Conservation (phyloP, 2,113 vertebrate species). For the Mesitornis unicolor region DNA sequence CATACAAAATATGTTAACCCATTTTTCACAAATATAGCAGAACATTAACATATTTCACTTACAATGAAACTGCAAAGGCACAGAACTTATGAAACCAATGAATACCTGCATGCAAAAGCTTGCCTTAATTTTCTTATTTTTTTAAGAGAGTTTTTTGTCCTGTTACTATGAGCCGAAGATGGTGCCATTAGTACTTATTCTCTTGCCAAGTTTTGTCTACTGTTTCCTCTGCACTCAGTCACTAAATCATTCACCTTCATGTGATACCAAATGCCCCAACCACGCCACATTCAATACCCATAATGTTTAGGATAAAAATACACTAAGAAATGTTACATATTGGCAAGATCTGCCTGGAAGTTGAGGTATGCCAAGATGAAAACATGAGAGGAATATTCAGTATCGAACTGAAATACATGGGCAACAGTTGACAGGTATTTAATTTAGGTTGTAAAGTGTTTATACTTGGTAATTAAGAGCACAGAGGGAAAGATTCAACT, state of each 20-base stretch:
- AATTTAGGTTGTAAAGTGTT: not conserved
- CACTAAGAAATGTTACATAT: not conserved
- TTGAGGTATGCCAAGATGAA: fast-evolving
- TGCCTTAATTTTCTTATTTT: not conserved
- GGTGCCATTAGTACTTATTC: not conserved
- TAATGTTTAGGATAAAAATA: not conserved
- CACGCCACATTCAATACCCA: not conserved
- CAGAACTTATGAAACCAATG: not conserved
- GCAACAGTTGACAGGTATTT: not conserved
- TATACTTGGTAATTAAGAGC: not conserved
- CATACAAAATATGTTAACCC: not conserved
- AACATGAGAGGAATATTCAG: not conserved
- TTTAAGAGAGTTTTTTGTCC: not conserved
- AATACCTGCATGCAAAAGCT: not conserved
- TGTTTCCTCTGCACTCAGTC: not conserved
- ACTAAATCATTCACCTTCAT: not conserved
- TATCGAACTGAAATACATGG: not conserved
- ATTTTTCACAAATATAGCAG: not conserved
- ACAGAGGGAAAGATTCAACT: not conserved
- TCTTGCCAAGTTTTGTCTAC: not conserved
- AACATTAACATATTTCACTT: not conserved
- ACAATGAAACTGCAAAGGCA: not conserved
- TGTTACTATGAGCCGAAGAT: not conserved
- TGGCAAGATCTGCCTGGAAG: not conserved
- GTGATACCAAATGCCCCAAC: not conserved